Evolutionary conservation across 2,888 invertebrate genomes (phyloP), one percentile per base, ranked within the genome.

Genomic region (Rhagonycha lutea): DNA sequence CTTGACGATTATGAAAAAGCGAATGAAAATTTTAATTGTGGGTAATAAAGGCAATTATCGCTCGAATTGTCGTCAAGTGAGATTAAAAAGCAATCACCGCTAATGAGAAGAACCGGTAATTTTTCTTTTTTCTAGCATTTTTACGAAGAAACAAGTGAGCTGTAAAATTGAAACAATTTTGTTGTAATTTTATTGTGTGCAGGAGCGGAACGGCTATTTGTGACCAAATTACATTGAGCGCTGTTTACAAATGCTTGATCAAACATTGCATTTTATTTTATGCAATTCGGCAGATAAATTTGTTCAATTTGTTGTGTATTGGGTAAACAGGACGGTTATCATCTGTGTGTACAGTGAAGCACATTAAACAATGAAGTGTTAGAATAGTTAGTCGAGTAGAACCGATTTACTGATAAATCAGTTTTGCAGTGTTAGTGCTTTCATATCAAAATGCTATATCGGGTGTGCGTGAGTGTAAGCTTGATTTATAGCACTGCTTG

Each of bases 371-470:
- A 28, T 61, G 28, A 28, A 72, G 72, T 72, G 72, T 68, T 72
- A 68, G 72, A 72, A 72, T 68, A 68, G 72, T 72, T 68, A 72
- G 61, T 28, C 29, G 72, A 72, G 72, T 72, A 72, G 72, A 72
- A 72, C 47, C 72, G 72, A 72, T 72, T 60, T 72, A 68, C 72
- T 47, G 72, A 72, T 72, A 72, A 26, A 68, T 29, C 68, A 68
- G 32, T 68, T 68, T 14, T 68, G 68, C 28, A 28, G 28, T 29
- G 32, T 68, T 68, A 14, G 68, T 32, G 68, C 32, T 68, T 68
- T 28, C 28, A 68, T 29, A 68, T 65, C 63, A 68, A 68, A 68
- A 68, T 29, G 68, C 29, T 32, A 69, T 73, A 73, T 73, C 73
- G 63, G 73, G 69, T 61, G 32, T 73, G 69, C 73, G 73, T 73